Base-by-base conservation (phyloP, 2,113 vertebrate species). In the Seriola aureovittata region DNA sequence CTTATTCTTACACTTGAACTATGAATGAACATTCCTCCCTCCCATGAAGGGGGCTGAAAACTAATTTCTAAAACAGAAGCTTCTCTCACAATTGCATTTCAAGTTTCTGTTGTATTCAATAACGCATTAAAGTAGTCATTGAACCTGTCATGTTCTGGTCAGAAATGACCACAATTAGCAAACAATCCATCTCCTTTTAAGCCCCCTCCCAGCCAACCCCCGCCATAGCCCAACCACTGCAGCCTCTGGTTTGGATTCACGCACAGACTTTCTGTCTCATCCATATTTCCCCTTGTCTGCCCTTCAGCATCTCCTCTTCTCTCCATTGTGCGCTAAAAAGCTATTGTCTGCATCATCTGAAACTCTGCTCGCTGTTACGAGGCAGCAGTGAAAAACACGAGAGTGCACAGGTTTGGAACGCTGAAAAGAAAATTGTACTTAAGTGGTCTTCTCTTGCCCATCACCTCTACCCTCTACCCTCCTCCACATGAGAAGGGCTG, bases 361-460 rank as follows among this genome's bases (percentile, higher is more conserved):
- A 95, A 96, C 95, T 96, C 96, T 95, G 95, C 80, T 86, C 75
- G 90, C 95, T 93, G 94, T 97, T 94, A 95, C 94, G 94, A 96
- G 95, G 94, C 95, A 76, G 95, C 93, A 85, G 94, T 95, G 95
- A 93, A 92, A 95, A 96, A 97, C 96, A 96, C 87, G 71, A 91
- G 93, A 92, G 93, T 92, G 93, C 96, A 95, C 92, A 95, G 96
- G 96, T 97, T 97, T 98, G 96, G 96, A 95, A 94, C 92, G 77
- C 94, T 99, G 97, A 99, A 98, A 97, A 97, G 97, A 97, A 97
- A 98, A 98, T 99, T 98, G 96, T 96, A 97, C 96, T 97, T 97
- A 96, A 99, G 97, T 97, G 97, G 97, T 96, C 97, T 97, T 97
- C 96, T 96, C 95, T 92, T 93, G 94, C 93, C 94, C 93, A 93